Evolutionary conservation across 2,113 vertebrate genomes (phyloP), one percentile per base, ranked within the genome.

Genomic region (Pterocles orientalis): DNA sequence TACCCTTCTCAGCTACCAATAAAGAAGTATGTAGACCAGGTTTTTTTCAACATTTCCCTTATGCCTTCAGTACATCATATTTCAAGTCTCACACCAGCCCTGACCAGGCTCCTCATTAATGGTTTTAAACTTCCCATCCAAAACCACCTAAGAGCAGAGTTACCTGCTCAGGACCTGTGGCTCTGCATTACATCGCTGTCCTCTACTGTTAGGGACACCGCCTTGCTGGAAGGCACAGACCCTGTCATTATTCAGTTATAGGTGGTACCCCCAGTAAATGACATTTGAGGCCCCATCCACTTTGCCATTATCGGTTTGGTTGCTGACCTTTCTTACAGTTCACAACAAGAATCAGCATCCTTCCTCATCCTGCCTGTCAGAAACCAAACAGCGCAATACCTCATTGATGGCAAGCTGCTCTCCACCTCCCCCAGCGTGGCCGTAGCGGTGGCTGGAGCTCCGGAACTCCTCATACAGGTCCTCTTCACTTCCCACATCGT

Each of bases 341-440:
- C 10, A 24, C 29, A 29, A 8, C 3, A 28, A 12, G 14, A 68
- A 31, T 3, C 13, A 45, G 16, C 19, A 62, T 5, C 43, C 20
- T 31, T 34, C 61, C 41, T 8, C 3, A 2, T 3, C 72, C 76
- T 26, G 33, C 18, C n/a, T 17, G 19, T 8, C 47, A 36, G 20
- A 20, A 34, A 15, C 4, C 28, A 28, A 33, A 7, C 31, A 33
- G 48, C 7, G 0, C 25, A 45, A 18, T 98, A 99, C 99, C 99
- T 99, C 99, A 21, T 99, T 99, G 97, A 99, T 99, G 90, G 99
- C 99, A 53, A 99, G 98, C 96, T 99, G 99, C 84, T 99, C 99
- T 12, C 99, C 99, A 0, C 99, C 99, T 54, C 99, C 99, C n/a
- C 98, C 98, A 1, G 99, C 93, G 70, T 99, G 98, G 48, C 98